phyloP scores from a whole-genome alignment of 2,113 vertebrate species.

The Notothenia coriiceps region DNA sequence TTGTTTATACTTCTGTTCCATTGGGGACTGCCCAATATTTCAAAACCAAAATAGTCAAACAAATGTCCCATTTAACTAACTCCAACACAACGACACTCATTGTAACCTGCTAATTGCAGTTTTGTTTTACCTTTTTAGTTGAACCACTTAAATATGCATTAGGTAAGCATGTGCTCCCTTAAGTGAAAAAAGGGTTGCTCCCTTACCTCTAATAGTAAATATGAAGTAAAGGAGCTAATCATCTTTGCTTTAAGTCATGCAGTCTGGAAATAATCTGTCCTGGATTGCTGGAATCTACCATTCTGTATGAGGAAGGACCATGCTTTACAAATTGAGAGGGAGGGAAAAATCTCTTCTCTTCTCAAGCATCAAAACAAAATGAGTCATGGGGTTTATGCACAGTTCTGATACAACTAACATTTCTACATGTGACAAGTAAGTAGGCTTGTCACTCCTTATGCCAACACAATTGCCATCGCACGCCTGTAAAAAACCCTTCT shows the following conservation, averaged over 20 bases:
- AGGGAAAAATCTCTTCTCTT: neutral
- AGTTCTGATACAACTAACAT: slow-evolving; percentile 2
- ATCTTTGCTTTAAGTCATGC: slow-evolving; percentile 36
- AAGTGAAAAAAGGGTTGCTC: neutral
- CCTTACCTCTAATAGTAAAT: neutral
- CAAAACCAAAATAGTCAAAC: too few relatives aligned
- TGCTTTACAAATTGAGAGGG: neutral
- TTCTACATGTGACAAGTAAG: slow-evolving; percentile 9
- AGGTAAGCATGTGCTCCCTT: neutral
- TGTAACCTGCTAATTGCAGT: too few relatives aligned
- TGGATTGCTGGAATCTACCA: slow-evolving; percentile 8
- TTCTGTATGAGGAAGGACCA: neutral
- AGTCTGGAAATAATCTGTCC: slow-evolving; percentile 40
- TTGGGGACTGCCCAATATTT: too few relatives aligned
- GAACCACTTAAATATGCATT: neutral
- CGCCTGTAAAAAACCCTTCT: neutral
- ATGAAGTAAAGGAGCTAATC: slow-evolving; percentile 15
- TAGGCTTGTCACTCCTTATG: neutral
- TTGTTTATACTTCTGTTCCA: too few relatives aligned
- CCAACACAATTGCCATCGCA: neutral
- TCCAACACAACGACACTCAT: neutral
- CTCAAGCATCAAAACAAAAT: neutral
- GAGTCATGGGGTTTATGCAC: neutral
- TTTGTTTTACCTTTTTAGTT: neutral
- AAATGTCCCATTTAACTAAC: too few relatives aligned